Conservation (phyloP, 2,888 invertebrate genomes). For the Phorcus lineatus region DNA sequence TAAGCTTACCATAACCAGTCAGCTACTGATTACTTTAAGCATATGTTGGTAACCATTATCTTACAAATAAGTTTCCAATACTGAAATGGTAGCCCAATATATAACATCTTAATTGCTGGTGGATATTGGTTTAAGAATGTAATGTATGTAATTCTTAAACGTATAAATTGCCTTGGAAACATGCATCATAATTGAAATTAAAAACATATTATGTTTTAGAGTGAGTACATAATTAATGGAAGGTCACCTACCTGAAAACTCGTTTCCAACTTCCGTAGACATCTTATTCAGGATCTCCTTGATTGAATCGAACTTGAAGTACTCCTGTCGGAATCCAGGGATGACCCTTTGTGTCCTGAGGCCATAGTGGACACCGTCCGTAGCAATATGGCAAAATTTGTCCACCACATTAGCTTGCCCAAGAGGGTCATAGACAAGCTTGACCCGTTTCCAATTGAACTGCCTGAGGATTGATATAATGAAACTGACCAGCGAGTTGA, state of each 20-base stretch:
- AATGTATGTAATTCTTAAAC: no score
- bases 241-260: conserved; percentile 52
- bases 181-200: no score
- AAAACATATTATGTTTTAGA: no score
- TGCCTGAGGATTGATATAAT: conserved; percentile 42
- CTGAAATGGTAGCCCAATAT: no score
- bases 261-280: conserved; percentile 44
- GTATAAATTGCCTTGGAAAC: no score
- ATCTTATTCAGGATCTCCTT: conserved; percentile 45
- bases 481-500: conserved; percentile 55
- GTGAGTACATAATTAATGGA: background rate
- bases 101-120: no score
- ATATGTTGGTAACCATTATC: no score
- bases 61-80: no score
- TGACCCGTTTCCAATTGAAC: conserved; percentile 54
- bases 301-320: conserved; percentile 52
- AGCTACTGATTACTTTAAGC: no score
- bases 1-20: no score
- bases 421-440: conserved; percentile 56
- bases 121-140: no score
- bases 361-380: conserved; percentile 59
- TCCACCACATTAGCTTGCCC: conserved; percentile 57
- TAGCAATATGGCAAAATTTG: conserved; percentile 61
- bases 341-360: conserved; percentile 36
- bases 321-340: conserved; percentile 40